These are phyloP conservation scores for Hydractinia echinata DNA, from an alignment of 30 jellyfish, hydroid and myxozoan genomes.

Conservation along the genomic window DNA sequence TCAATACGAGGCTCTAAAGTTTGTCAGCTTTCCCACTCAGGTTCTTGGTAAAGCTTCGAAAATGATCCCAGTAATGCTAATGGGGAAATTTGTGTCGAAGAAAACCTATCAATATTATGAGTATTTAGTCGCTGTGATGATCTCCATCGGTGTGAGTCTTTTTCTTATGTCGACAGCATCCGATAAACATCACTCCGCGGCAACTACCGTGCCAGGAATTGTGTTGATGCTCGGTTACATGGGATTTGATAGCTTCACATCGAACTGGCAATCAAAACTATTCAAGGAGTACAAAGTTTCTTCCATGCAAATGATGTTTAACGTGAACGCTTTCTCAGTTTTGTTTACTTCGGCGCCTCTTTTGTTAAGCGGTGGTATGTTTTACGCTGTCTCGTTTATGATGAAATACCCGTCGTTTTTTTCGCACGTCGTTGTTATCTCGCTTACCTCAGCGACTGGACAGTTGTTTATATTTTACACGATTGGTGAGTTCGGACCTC, in stretches of 20 bases:
- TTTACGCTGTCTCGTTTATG: constrained; percentile 50
- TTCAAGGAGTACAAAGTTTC: constrained; percentile 55
- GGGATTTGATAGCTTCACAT: constrained; percentile 94
- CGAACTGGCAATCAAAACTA: constrained; percentile 93
- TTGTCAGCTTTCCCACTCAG: constrained; percentile 96
- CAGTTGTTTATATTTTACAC: constrained; percentile 87
- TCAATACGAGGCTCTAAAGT: constrained; percentile 94
- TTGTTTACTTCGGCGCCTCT: constrained; percentile 66
- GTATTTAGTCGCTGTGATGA: constrained; percentile 73
- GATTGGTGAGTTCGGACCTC: constrained; percentile 84
- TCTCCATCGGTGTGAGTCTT: constrained; percentile 76
- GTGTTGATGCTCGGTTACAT: constrained; percentile 79
- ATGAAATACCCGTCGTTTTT: constrained; percentile 63
- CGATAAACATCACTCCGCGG: constrained; percentile 69
- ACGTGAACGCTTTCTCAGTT: constrained; percentile 68
- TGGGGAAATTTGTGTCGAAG: constrained; percentile 81
- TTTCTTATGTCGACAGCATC: constrained; percentile 67
- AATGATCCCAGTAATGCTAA: constrained; percentile 95
- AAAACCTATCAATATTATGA: constrained; percentile 73
- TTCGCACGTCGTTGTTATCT: constrained; percentile 62
- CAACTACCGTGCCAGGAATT: constrained; percentile 64
- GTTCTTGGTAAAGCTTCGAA: constrained; percentile 95
- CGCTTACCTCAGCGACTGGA: constrained; percentile 85
- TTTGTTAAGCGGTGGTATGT: constrained; percentile 73
- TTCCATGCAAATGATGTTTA: constrained; percentile 94